Base-by-base conservation (phyloP, 2,797 vertebrate genomes). In the Rhinophrynus dorsalis region DNA sequence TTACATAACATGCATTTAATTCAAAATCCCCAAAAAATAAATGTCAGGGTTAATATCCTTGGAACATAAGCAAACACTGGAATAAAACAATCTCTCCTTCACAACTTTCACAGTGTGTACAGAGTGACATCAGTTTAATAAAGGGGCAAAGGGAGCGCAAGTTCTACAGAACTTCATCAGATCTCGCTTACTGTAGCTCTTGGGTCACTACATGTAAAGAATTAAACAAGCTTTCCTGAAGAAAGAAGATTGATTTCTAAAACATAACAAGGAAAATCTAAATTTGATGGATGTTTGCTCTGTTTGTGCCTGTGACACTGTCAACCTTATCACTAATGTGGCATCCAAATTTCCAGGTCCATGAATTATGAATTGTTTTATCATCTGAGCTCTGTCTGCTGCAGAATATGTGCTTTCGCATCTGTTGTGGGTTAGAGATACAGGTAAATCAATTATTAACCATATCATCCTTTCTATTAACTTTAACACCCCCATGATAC, bases 371-470 rank as follows among this genome's bases (percentile, higher is more conserved):
- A 63, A 71, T 64, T 11, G 29, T 71, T 48, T 71, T 54, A 48
- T 71, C 51, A 56, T 37, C 38, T 12, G 8, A 24, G 38, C 11
- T 29, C 24, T 23, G 40, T 47, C 50, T 29, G 13, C 18, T 27
- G 23, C 59, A n/a, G 59, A 57, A 56, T 63, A 30, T 63, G 47
- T 27, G 59, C 12, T 56, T 32, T 55, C 17, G 47, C 68, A 63
- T 56, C 68, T 70, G 68, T 48, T 48, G 32, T 23, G 4, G 17
- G 50, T 42, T 71, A 37, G 50, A 63, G 23, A 45, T 71, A 47
- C 68, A 71, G 68, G 30, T 56, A 64, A 35, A 71, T 71, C 68
- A 71, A 71, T 71, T 71, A 71, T 71, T 71, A 63, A 71, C 58
- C 59, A 38, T 71, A 63, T 50, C 50, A 27, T 26, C 40, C 62